phyloP scores from a whole-genome alignment of 2,113 vertebrate genomes.

The Pithys albifrons region DNA sequence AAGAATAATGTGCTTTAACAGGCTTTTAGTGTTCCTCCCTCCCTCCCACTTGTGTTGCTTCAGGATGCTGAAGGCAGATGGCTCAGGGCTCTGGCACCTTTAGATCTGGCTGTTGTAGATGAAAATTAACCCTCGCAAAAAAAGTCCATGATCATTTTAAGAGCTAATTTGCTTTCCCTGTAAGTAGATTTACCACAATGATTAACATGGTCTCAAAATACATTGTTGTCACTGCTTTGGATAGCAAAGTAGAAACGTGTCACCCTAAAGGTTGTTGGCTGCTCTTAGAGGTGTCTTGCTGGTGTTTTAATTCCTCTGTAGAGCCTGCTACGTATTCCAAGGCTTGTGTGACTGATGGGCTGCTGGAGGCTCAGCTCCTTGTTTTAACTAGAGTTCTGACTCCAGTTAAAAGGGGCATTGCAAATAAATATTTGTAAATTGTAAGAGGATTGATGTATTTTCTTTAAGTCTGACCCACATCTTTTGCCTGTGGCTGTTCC shows the following conservation, averaged over 20 bases:
- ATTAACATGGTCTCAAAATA: not conserved
- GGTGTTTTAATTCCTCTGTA: slow-evolving; percentile 2
- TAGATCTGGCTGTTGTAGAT: not conserved
- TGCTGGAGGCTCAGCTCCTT: not conserved
- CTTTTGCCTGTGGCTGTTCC: not conserved
- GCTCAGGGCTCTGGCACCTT: slow-evolving; percentile 9
- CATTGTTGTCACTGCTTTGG: not conserved
- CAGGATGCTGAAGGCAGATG: slow-evolving; percentile 51
- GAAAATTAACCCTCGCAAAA: not conserved
- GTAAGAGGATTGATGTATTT: not conserved
- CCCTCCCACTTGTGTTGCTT: slow-evolving; percentile 61
- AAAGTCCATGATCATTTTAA: not conserved
- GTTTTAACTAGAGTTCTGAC: not conserved
- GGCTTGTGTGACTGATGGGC: not conserved
- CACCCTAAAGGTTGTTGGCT: not conserved
- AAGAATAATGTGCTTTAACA: slow-evolving; percentile 20
- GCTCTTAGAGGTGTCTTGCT: not conserved
- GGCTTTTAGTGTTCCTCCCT: slow-evolving; percentile 45
- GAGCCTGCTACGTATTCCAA: not conserved
- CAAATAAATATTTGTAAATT: not conserved
- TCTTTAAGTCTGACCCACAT: not conserved
- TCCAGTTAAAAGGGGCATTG: not conserved
- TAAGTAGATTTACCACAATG: not conserved
- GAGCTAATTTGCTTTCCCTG: not conserved
- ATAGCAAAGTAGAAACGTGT: not conserved